Conservation (phyloP, 1,140 invertebrate genomes). For the Brachionus rubens region DNA sequence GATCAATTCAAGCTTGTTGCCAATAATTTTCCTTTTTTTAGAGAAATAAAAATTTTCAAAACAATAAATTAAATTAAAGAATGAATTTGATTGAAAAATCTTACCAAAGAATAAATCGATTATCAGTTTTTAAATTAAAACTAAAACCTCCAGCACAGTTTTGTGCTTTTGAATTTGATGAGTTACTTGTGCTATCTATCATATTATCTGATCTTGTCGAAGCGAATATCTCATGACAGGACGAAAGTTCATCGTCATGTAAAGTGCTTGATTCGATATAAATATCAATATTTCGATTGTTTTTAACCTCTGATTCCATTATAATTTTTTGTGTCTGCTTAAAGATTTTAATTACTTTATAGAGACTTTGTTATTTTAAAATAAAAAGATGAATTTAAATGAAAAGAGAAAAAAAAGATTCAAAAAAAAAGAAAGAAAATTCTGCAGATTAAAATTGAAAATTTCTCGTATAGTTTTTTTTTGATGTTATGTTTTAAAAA, state of each 20-base stretch:
- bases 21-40: conserved; percentile 16
- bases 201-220: neutral
- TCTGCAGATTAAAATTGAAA: no score
- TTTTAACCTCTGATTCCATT: neutral
- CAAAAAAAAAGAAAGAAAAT: no score
- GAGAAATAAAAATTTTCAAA: neutral
- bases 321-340: neutral
- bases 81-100: neutral
- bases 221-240: conserved; percentile 28
- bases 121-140: conserved; percentile 4
- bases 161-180: neutral
- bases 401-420: no score
- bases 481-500: no score
- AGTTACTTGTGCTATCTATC: neutral
- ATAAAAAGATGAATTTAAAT: no score
- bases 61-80: neutral
- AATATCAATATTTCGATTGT: neutral
- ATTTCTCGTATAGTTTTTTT: no score
- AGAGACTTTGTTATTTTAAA: no score
- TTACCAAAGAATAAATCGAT: conserved; percentile 32
- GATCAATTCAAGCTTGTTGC: conserved; percentile 25
- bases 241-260: conserved; percentile 14
- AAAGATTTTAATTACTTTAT: neutral
- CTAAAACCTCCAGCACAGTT: conserved; percentile 15
- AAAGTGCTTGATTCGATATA: conserved; percentile 35